Base-by-base conservation (phyloP, 1,140 invertebrate species). In the Drosophila tani region DNA sequence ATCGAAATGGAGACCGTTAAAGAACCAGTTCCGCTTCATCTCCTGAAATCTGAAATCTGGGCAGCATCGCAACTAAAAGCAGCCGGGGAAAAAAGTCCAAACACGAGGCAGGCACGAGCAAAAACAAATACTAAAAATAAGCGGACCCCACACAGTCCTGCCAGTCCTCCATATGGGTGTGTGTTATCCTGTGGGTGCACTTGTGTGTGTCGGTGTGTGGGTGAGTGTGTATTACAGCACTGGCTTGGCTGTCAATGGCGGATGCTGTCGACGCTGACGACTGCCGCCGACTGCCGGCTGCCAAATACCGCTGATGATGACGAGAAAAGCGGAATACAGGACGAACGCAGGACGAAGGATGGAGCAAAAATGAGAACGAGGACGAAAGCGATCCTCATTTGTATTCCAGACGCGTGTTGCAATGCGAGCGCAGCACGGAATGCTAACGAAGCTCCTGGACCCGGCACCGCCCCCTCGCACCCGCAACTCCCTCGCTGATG, bases 341-440 rank as follows among this genome's bases (percentile, higher is more conserved):
- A 55, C 29, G 51, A 49, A n/a, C 38, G 47, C 62, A 63, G 66
- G 21, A 58, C 15, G 53, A 62, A 49, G 67, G 82, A 70, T 69
- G 82, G 79, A 84, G 32, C 53, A 40, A 41, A 45, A 64, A 73
- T 41, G 55, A 62, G 71, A 60, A 67, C 63, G 84, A 60, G 74
- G 86, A 81, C 82, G 85, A 90, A 88, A 88, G 85, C 85, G 85
- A 91, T 91, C 82, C 88, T 91, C 88, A 91, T 91, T 91, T 91
- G 87, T 91, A 91, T 91, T 91, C 88, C 88, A 91, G 88, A 91
- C 87, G 88, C 86, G 86, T 81, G 62, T 41, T 68, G 71, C 75
- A 88, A 74, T 85, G 79, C 63, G 79, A 80, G 79, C 79, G 66
- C 75, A 38, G 85, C 62, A 50, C 21, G 51, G 85, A 82, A 90